Conservation (phyloP, 1,140 invertebrate species). For the Scaptomyza montana region DNA sequence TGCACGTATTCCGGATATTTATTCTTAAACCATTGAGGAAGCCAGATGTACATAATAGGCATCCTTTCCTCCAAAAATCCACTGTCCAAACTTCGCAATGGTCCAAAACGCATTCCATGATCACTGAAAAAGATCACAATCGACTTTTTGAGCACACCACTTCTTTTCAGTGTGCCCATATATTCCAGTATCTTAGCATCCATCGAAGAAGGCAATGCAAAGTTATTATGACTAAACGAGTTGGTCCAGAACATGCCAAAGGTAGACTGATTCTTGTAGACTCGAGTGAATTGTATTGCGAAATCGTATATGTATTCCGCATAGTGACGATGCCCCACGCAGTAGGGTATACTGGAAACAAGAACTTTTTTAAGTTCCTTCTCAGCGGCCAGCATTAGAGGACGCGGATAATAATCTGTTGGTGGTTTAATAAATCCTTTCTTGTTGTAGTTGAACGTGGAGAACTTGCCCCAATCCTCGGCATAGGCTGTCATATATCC, state of each 20-base stretch:
- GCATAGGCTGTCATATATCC: conserved; percentile 91
- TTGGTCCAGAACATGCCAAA: conserved; percentile 93
- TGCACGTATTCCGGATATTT: conserved; percentile 86
- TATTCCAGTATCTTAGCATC: conserved; percentile 86
- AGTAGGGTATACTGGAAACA: conserved; percentile 83
- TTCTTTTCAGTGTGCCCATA: conserved; percentile 85
- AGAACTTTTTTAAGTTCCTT: conserved; percentile 80
- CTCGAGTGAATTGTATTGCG: conserved; percentile 85
- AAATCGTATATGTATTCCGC: conserved; percentile 86
- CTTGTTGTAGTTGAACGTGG: conserved; percentile 92
- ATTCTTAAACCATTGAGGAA: conserved; percentile 89
- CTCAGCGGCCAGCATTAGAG: conserved; percentile 88
- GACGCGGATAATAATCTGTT: conserved; percentile 92
- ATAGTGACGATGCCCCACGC: conserved; percentile 85
- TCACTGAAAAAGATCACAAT: conserved; percentile 94
- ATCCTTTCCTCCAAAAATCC: conserved; percentile 95
- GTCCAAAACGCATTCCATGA: conserved; percentile 95
- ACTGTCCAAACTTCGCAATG: conserved; percentile 86
- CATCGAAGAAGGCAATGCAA: conserved; percentile 88
- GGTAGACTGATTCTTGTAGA: conserved; percentile 83
- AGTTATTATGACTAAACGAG: conserved; percentile 90
- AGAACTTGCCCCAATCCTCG: conserved; percentile 89
- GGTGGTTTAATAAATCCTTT: conserved; percentile 90
- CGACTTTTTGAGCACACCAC: conserved; percentile 87
- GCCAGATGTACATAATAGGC: conserved; percentile 91